A percentile compares a stretch with the other conserved stretches of the same genome.
Evolutionary conservation across 1,140 invertebrate genomes (phyloP).

Genomic region (Aphis gossypii): DNA sequence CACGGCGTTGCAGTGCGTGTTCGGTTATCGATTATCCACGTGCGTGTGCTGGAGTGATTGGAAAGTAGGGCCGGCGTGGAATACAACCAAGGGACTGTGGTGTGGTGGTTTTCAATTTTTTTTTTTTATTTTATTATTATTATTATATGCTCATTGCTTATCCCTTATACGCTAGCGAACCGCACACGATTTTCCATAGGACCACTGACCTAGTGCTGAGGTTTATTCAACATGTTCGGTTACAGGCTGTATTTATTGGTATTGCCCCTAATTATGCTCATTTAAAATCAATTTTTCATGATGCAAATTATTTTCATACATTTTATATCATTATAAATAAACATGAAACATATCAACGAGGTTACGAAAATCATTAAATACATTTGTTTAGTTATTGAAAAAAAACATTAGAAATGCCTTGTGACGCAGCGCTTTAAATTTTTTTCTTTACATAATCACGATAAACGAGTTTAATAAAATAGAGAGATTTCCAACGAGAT

Average conservation of each 20-base stretch:
- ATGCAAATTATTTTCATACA: background rate
- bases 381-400: background rate
- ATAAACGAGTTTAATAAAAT: background rate
- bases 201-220: too few relatives aligned
- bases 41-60: background rate
- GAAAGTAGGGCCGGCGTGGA: background rate
- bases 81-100: too few relatives aligned
- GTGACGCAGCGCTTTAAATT: background rate
- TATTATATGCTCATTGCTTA: background rate
- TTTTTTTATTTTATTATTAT: background rate
- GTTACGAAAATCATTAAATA: background rate
- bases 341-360: background rate
- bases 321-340: background rate
- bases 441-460: background rate
- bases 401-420: background rate
- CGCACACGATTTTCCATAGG: background rate
- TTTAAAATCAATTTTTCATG: background rate
- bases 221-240: background rate
- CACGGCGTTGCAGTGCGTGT: background rate
- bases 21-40: conserved; percentile 43
- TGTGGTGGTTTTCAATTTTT: background rate
- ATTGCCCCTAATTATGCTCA: fast-evolving
- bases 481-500: background rate
- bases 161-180: background rate
- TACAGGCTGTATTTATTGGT: too few relatives aligned